Conservation (phyloP, 2,797 vertebrate genomes). For the Coregonus sp. region DNA sequence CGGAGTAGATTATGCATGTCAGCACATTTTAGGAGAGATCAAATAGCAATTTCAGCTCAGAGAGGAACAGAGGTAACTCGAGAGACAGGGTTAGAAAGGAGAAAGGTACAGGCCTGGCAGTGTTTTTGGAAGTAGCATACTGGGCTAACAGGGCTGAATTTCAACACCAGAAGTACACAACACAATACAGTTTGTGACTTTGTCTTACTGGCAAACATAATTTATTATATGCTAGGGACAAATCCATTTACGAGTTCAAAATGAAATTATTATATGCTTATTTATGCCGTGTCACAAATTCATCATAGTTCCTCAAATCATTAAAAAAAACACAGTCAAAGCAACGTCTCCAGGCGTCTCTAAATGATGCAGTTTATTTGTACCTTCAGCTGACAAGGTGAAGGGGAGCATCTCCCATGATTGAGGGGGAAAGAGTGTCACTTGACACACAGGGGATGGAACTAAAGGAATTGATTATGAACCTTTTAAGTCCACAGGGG, state of each 20-base stretch:
- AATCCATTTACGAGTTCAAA: neutral
- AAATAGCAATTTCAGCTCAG: neutral
- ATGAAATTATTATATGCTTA: constrained; percentile 1
- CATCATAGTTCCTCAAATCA: neutral
- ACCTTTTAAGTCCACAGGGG: constrained; percentile 17
- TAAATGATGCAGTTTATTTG: constrained; percentile 40
- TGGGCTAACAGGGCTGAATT: neutral
- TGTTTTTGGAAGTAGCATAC: neutral
- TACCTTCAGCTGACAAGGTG: constrained; percentile 35
- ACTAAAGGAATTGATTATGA: constrained; percentile 30
- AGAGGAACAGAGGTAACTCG: neutral
- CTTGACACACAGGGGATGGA: constrained; percentile 17
- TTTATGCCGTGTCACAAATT: neutral
- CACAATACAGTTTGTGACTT: neutral
- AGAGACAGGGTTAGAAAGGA: neutral
- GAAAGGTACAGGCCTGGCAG: neutral
- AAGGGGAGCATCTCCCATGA: constrained; percentile 30
- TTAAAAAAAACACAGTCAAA: constrained; percentile 21
- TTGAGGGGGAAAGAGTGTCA: constrained; percentile 20
- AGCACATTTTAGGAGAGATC: neutral
- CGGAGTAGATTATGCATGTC: neutral
- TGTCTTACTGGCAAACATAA: neutral
- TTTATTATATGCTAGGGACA: neutral
- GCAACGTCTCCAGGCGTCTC: constrained; percentile 30
- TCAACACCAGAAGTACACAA: neutral